A percentile compares a stretch with the other conserved stretches of the same genome.
phyloP scores from a whole-genome alignment of 2,888 invertebrate species.

The Acrobasis suavella region DNA sequence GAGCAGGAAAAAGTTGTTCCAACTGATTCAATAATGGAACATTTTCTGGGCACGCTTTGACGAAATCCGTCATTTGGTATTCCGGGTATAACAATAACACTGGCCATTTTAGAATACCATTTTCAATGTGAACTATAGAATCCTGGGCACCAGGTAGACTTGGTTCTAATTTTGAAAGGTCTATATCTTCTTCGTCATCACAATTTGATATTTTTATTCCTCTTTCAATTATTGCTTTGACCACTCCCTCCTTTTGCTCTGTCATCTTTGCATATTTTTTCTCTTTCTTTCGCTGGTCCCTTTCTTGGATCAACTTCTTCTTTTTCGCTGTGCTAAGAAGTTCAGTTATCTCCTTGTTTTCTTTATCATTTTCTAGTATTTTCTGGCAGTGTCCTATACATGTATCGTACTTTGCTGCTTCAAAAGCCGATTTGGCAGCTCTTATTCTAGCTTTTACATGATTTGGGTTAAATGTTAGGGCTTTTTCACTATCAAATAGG shows the following conservation, averaged over 20 bases:
- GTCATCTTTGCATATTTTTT: slow-evolving; percentile 64
- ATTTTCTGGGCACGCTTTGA: slow-evolving; percentile 90
- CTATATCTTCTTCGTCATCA: slow-evolving; percentile 69
- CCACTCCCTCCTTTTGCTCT: slow-evolving; percentile 61
- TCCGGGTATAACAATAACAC: slow-evolving; percentile 95
- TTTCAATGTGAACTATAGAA: slow-evolving; percentile 84
- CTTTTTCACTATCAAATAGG: slow-evolving; percentile 90
- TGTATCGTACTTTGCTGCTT: slow-evolving; percentile 86
- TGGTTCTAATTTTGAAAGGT: slow-evolving; percentile 83
- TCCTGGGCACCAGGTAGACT: slow-evolving; percentile 85
- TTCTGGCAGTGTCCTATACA: slow-evolving; percentile 88
- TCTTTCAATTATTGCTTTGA: slow-evolving; percentile 69
- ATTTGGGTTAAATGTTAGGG: slow-evolving; percentile 87
- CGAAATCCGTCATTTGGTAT: slow-evolving; percentile 92
- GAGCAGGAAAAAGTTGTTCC: slow-evolving; percentile 85
- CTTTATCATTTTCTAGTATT: slow-evolving; percentile 81
- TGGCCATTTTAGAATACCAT: slow-evolving; percentile 90
- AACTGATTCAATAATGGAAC: slow-evolving; percentile 75
- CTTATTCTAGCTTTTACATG: slow-evolving; percentile 90
- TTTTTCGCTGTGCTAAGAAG: slow-evolving; percentile 70
- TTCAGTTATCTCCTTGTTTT: slow-evolving; percentile 73
- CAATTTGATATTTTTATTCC: slow-evolving; percentile 81
- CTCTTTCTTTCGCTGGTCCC: slow-evolving; percentile 81
- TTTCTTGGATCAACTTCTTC: slow-evolving; percentile 71
- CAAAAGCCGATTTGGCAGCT: slow-evolving; percentile 88